Evolutionary conservation across 1,140 invertebrate species (phyloP).

Genomic region (Carposina sasakii): DNA sequence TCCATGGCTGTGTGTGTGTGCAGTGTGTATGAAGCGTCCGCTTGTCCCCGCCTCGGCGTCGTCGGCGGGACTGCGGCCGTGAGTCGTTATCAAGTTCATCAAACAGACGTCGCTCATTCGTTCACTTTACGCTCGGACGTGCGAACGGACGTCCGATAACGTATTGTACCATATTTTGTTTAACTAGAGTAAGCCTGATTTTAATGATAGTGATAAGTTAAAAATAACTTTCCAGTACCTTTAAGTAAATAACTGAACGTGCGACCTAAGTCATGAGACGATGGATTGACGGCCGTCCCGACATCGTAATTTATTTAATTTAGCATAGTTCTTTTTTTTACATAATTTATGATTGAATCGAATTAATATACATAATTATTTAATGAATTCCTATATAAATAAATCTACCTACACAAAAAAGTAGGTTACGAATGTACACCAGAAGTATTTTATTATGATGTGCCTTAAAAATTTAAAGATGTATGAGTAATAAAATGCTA

Average conservation of each 20-base stretch:
- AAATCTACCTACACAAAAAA: slow-evolving; percentile 40
- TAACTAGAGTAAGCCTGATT: slow-evolving; percentile 61
- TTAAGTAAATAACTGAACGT: slow-evolving; percentile 68
- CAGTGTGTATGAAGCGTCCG: slow-evolving; percentile 49
- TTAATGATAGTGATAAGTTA: slow-evolving; percentile 61
- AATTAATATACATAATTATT: slow-evolving; percentile 61
- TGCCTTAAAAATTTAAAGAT: slow-evolving; percentile 50
- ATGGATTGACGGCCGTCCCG: slow-evolving; percentile 68
- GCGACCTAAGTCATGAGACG: slow-evolving; percentile 69
- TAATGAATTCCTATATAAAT: slow-evolving; percentile 56
- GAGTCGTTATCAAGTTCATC: slow-evolving; percentile 63
- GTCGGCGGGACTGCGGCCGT: slow-evolving; percentile 57
- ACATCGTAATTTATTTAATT: slow-evolving; percentile 70
- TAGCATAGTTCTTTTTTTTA: slow-evolving; percentile 64
- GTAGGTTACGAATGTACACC: slow-evolving; percentile 48
- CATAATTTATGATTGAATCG: slow-evolving; percentile 62
- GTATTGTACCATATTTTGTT: slow-evolving; percentile 68
- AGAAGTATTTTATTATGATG: slow-evolving; percentile 45
- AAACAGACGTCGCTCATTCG: slow-evolving; percentile 66
- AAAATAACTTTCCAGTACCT: slow-evolving; percentile 65
- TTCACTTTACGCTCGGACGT: slow-evolving; percentile 58
- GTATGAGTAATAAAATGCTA: slow-evolving; percentile 38
- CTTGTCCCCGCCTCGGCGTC: slow-evolving; percentile 68
- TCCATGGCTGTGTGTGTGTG: slow-evolving; percentile 26
- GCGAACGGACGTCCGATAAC: slow-evolving; percentile 39